Percentiles rank a stretch among this genome's conserved stretches.
Conservation (phyloP, 2,113 vertebrate genomes). For the Ictalurus furcatus region DNA sequence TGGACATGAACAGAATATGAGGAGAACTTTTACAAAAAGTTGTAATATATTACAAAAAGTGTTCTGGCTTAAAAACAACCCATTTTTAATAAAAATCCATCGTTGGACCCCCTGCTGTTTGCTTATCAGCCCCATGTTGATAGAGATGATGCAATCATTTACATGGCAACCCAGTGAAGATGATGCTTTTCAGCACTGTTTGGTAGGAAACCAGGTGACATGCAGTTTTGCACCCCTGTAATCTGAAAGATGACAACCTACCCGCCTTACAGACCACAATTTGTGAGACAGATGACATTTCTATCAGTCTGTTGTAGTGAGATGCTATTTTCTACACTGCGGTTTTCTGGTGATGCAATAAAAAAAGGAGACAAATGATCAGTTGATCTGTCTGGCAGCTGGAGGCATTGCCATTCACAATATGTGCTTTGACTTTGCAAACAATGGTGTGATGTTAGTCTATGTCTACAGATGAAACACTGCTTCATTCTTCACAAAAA, state of each 20-base stretch:
- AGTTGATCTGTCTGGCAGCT: slow-evolving; percentile 5
- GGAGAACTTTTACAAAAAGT: neutral
- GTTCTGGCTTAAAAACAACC: neutral
- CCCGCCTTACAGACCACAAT: slow-evolving; percentile 3
- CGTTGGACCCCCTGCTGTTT: neutral
- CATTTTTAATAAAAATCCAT: neutral
- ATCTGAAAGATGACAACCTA: slow-evolving; percentile 6
- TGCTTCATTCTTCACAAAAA: neutral
- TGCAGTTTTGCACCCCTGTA: neutral
- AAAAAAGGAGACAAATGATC: slow-evolving; percentile 6
- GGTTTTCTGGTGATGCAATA: neutral
- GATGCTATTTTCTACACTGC: slow-evolving; percentile 7
- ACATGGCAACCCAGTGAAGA: neutral
- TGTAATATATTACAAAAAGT: neutral
- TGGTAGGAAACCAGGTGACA: neutral
- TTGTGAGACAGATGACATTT: slow-evolving; percentile 6
- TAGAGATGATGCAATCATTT: neutral
- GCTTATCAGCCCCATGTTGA: neutral
- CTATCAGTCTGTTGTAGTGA: neutral
- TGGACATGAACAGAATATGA: neutral
- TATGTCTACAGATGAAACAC: neutral
- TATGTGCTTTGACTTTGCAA: slow-evolving; percentile 3
- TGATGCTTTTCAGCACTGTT: neutral
- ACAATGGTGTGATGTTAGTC: neutral
- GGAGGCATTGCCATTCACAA: neutral